phyloP scores from a whole-genome alignment of 2,113 vertebrate genomes.

The Cisticola juncidis region DNA sequence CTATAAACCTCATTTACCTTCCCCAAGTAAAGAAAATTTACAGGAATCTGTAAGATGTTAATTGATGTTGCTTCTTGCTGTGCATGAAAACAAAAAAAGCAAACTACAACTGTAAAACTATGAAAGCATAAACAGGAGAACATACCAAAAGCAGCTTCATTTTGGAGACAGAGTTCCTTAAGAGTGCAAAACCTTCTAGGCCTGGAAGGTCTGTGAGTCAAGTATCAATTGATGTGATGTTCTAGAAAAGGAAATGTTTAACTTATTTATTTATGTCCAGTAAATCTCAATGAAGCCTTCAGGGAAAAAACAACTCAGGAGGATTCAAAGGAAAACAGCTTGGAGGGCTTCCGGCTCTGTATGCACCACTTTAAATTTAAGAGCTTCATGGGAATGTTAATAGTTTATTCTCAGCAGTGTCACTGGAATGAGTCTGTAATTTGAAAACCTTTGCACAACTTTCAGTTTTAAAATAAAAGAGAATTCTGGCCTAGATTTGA shows the following conservation, averaged over 20 bases:
- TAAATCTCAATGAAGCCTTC: constrained; percentile 18
- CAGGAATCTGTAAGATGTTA: constrained; percentile 9
- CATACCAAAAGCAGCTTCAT: neutral
- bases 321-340: neutral
- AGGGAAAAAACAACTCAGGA: neutral
- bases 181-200: neutral
- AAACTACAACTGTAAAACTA: neutral
- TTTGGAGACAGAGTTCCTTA: neutral
- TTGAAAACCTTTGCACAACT: neutral
- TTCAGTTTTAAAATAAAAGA: neutral
- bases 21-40: neutral
- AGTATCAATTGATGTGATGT: constrained; percentile 2
- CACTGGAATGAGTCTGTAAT: neutral
- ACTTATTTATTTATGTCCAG: constrained; percentile 6
- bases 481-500: neutral
- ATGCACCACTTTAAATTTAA: neutral
- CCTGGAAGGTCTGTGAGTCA: neutral
- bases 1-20: neutral
- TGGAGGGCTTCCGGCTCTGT: neutral
- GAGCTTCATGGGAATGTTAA: neutral
- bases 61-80: neutral
- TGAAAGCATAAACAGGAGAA: constrained; percentile 28
- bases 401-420: neutral
- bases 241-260: neutral
- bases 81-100: neutral